These are phyloP conservation scores for Trachymyrmex cornetzi DNA, from an alignment of 1,140 invertebrate genomes.

Conservation along the genomic window DNA sequence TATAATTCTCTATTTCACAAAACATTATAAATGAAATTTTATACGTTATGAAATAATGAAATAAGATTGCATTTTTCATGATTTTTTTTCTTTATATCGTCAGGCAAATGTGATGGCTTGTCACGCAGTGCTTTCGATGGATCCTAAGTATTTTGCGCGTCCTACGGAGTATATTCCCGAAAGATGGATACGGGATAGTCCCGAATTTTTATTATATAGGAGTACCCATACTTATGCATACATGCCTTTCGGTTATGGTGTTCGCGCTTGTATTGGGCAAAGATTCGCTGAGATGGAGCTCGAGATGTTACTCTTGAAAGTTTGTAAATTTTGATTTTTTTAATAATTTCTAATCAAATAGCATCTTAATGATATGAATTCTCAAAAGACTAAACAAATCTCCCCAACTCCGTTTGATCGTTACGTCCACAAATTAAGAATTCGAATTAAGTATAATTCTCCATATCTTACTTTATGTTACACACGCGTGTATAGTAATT, in stretches of 20 bases:
- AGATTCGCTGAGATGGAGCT: slow-evolving; percentile 86
- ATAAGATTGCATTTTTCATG: not conserved
- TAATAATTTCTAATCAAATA: not conserved
- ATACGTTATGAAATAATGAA: not conserved
- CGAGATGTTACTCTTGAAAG: slow-evolving; percentile 82
- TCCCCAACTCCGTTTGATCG: too few relatives aligned
- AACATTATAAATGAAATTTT: not conserved
- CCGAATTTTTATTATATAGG: slow-evolving; percentile 76
- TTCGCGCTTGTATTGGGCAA: slow-evolving; percentile 85
- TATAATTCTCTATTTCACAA: too few relatives aligned
- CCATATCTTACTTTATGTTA: too few relatives aligned
- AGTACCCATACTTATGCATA: slow-evolving; percentile 88
- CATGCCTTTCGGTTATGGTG: slow-evolving; percentile 90
- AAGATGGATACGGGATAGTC: slow-evolving; percentile 85
- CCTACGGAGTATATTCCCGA: slow-evolving; percentile 85
- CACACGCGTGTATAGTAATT: not conserved
- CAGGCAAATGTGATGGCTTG: slow-evolving; percentile 85
- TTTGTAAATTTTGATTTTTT: slow-evolving; percentile 53
- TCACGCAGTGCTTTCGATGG: slow-evolving; percentile 82
- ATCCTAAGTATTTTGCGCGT: slow-evolving; percentile 84
- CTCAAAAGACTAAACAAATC: too few relatives aligned
- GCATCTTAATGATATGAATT: too few relatives aligned
- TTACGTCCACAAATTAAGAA: too few relatives aligned
- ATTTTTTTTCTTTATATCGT: slow-evolving; percentile 49
- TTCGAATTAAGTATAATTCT: too few relatives aligned